These are phyloP conservation scores for Vimba vimba DNA, from an alignment of 2,113 vertebrate genomes.

Conservation along the genomic window DNA sequence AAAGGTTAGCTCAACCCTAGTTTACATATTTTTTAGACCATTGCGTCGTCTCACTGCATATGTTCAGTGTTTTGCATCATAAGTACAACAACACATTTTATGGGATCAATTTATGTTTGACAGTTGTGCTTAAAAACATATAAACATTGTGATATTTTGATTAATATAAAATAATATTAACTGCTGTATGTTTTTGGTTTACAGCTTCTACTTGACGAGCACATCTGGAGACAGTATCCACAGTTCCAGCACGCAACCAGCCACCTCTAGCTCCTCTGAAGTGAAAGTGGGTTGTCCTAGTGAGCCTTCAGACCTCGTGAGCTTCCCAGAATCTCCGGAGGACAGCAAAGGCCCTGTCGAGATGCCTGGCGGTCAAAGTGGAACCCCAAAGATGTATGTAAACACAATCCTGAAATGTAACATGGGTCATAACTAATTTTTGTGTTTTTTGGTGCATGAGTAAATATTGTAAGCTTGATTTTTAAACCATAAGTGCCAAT, in stretches of 20 bases:
- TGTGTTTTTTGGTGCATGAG: neutral
- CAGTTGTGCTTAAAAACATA: neutral
- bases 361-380: slow-evolving; percentile 50
- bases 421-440: neutral
- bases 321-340: slow-evolving; percentile 74
- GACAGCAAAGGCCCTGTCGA: slow-evolving; percentile 46
- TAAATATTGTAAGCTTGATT: neutral
- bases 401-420: neutral
- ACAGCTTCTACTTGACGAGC: slow-evolving; percentile 89
- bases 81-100: neutral
- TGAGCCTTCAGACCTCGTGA: slow-evolving; percentile 77
- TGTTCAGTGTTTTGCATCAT: neutral
- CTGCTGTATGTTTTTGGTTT: neutral
- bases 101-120: neutral
- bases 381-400: slow-evolving; percentile 76
- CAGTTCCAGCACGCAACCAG: slow-evolving; percentile 76
- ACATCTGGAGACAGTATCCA: slow-evolving; percentile 93
- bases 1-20: too few relatives aligned
- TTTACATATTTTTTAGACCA: too few relatives aligned
- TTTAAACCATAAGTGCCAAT: neutral
- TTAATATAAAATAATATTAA: neutral
- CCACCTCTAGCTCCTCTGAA: slow-evolving; percentile 73
- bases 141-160: neutral
- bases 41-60: too few relatives aligned
- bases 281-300: slow-evolving; percentile 70